Base-by-base conservation (phyloP, 2,888 invertebrate genomes). In the Eristalinus sepulchralis region DNA sequence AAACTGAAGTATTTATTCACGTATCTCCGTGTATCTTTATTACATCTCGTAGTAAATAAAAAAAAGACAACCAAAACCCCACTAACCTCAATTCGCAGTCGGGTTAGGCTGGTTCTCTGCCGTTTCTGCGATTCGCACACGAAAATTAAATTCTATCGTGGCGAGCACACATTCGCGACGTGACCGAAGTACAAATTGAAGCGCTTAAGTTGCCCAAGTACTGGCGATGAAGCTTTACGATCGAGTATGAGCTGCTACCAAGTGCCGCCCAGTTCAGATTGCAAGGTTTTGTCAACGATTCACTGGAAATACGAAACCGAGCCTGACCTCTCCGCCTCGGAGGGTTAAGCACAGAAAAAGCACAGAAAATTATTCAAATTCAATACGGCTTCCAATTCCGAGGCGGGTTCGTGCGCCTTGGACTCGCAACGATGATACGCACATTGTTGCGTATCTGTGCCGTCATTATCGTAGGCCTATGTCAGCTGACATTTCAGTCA, bases 251-350 rank as follows among this genome's bases (percentile, higher is more conserved):
- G 13, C n/a, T 17, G n/a, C n/a, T n/a, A 47, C n/a, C n/a, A 53
- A 67, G 66, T 53, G 53, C 27, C 27, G 13, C 39, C 27, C 27
- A 31, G 17, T 17, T 57, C 10, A 10, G 57, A 24, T 36, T 36
- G 27, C 53, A 70, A 36, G 53, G 53, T 34, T 68, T 68, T 9
- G 33, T 60, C 53, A 36, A 20, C 20, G 27, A n/a, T 13, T 59
- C 24, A 60, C 39, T 47, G 55, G 55, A 27, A 77, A 68, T 77
- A 68, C 8, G 17, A 20, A 33, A 10, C 60, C 22, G 70, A 63
- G 71, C 78, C 64, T 78, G 78, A 78, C 63, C 78, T 17, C 63
- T 70, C 17, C 47, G 57, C n/a, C 57, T 57, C 53, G 63, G 31
- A 24, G 36, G 55, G 11, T 33, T 70, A 63, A 60, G 27, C 27